Percentiles rank a stretch among this genome's conserved stretches.
These are phyloP conservation scores for Tenthredo notha DNA, from an alignment of 2,888 invertebrate genomes.

Conservation along the genomic window DNA sequence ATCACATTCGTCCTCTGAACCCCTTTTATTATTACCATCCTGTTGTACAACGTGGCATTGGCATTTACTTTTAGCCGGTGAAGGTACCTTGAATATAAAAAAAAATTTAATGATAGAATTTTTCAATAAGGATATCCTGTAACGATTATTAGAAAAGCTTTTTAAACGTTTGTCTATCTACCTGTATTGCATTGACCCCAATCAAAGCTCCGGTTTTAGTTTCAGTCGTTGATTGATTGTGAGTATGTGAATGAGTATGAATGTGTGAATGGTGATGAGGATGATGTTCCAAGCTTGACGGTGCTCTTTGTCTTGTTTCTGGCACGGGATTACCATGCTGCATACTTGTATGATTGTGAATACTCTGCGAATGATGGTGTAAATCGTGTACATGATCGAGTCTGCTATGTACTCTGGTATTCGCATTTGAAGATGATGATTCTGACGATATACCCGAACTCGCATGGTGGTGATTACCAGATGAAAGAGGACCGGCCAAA, in stretches of 20 bases:
- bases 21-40: constrained; percentile 61
- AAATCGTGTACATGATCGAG: constrained; percentile 71
- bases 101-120: background rate
- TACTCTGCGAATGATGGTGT: constrained; percentile 67
- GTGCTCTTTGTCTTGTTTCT: constrained; percentile 62
- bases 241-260: constrained; percentile 51
- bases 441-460: constrained; percentile 72
- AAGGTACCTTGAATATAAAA: constrained; percentile 61
- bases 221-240: constrained; percentile 62
- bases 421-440: constrained; percentile 69
- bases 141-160: background rate
- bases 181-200: constrained; percentile 71
- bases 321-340: constrained; percentile 55
- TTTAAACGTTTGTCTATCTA: constrained; percentile 54
- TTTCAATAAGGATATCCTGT: background rate
- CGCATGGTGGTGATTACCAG: constrained; percentile 67
- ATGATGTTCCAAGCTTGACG: constrained; percentile 54
- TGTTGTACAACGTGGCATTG: constrained; percentile 75
- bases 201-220: constrained; percentile 69
- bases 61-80: constrained; percentile 70
- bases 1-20: constrained; percentile 69
- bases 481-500: constrained; percentile 59
- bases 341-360: constrained; percentile 58
- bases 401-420: constrained; percentile 69
- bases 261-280: constrained; percentile 63